Base-by-base conservation (phyloP, 2,888 invertebrate species). In the Pachydiplax longipennis region DNA sequence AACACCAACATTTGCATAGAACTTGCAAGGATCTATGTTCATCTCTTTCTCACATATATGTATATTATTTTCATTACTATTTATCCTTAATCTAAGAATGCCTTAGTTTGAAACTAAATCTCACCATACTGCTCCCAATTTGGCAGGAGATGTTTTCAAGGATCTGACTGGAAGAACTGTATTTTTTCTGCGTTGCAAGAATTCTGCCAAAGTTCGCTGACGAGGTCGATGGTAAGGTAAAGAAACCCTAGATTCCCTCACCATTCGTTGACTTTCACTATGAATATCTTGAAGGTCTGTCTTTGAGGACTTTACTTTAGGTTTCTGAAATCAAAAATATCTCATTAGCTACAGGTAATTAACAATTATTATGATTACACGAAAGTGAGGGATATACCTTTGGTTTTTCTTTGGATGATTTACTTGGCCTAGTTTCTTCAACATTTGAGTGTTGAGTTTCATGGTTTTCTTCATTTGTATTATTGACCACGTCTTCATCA, bases 171-270 rank as follows among this genome's bases (percentile, higher is more conserved):
- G 87, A n/a, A 61, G 87, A 1, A 87, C 37, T 12, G 48, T 48
- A 37, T 87, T 58, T 22, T 87, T 61, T n/a, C 87, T 87, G 4
- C 87, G 58, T 8, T 31, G 94, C 92, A 98, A 95, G 92, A 98
- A 98, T 93, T 98, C 98, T 93, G 97, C 96, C 0, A 98, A 94
- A 0, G 96, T 96, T 91, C 97, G 95, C 73, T 97, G 96, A 93
- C 97, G 97, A 1, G 98, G 98, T 93, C 96, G 96, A 93, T 98
- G 98, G 93, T 98, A 98, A 0, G 98, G 98, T 65, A 99, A 94
- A 80, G 96, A 96, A 15, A 98, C 95, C 91, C 96, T 94, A 31
- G 96, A 96, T 93, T 98, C 97, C 92, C 98, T 95, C 15, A 97
- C 93, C 94, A 97, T 95, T 91, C 98, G 95, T 93, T 98, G 98